Conservation (phyloP, 2,888 invertebrate species). For the Mythimna albipuncta region DNA sequence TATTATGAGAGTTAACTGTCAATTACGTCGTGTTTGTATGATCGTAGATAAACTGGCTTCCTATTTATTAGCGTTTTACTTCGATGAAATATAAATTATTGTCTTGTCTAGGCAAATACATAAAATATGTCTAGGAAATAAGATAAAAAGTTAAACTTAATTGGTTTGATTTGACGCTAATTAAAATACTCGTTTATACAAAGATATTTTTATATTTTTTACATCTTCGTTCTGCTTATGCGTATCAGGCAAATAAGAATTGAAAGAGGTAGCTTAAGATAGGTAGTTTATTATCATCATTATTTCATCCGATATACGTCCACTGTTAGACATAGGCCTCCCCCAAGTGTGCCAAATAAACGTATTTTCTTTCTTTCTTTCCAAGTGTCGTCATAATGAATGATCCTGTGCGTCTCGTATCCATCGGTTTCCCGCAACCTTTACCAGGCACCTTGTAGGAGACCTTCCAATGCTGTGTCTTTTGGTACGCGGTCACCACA, state of each 20-base stretch:
- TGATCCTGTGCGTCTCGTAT: too few species aligned
- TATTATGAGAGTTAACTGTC: conserved; percentile 21
- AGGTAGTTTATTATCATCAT: too few species aligned
- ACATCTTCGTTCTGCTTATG: not conserved
- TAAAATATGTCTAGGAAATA: not conserved
- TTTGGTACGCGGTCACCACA: too few species aligned
- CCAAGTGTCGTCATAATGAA: too few species aligned
- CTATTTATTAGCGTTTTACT: conserved; percentile 6
- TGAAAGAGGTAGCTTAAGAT: not conserved
- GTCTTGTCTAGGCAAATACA: too few species aligned
- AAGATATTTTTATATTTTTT: not conserved
- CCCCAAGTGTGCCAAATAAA: too few species aligned
- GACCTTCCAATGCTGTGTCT: too few species aligned
- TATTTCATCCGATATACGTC: too few species aligned
- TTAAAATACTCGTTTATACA: conserved; percentile 4
- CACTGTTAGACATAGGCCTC: too few species aligned
- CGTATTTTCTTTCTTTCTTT: too few species aligned
- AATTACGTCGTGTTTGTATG: conserved; percentile 27
- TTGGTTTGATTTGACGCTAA: not conserved
- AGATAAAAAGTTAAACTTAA: not conserved
- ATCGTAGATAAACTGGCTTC: not conserved
- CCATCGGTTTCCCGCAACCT: too few species aligned
- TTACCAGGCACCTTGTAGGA: too few species aligned
- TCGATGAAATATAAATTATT: not conserved
- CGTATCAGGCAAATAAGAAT: conserved; percentile 8